Evolutionary conservation across 2,797 vertebrate species (phyloP), one percentile per base, ranked within the genome.

Genomic region (Sylvia borin): DNA sequence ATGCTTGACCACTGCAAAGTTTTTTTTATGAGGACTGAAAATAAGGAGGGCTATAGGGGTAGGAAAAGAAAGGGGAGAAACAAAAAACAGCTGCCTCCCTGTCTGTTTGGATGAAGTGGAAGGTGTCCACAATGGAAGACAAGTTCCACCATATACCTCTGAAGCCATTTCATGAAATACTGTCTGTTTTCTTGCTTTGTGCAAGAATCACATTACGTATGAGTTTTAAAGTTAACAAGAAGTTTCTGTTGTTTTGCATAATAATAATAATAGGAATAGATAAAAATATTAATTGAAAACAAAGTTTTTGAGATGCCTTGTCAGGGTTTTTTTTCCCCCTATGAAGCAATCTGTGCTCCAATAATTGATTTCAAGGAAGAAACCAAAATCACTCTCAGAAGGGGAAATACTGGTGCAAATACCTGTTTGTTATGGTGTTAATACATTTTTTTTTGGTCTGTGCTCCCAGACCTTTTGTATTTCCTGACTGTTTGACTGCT

Each of bases 401-500:
- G 25, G 47, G 24, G 19, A 8, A 64, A 40, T 27, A 24, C 2
- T 73, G 34, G 7, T 65, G 7, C 7, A 48, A 73, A 47, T 19
- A 16, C 29, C 13, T 57, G 16, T 19, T 54, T 64, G 5, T 20
- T 40, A 34, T 9, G 20, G 10, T 17, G 16, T 13, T 48, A 34
- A 55, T 16, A 24, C 1, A 3, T 2, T 18, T 5, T n/a, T 62
- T 62, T 64, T 54, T n/a, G n/a, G 16, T 24, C 1, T 0, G 10
- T 83, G 5, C 2, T 55, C 19, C 42, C 50, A 55, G 13, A 38
- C 19, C 13, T 40, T 64, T 64, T 7, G 4, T 64, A n/a, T 29
- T 73, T 55, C 20, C 13, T 29, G 34, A 24, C 29, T 38, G 11
- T 42, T 27, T n/a, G 34, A 10, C 34, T 29, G 19, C 25, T n/a